Evolutionary conservation across 2,888 invertebrate genomes (phyloP), one percentile per base, ranked within the genome.

Genomic region (Megalurothrips usitatus): DNA sequence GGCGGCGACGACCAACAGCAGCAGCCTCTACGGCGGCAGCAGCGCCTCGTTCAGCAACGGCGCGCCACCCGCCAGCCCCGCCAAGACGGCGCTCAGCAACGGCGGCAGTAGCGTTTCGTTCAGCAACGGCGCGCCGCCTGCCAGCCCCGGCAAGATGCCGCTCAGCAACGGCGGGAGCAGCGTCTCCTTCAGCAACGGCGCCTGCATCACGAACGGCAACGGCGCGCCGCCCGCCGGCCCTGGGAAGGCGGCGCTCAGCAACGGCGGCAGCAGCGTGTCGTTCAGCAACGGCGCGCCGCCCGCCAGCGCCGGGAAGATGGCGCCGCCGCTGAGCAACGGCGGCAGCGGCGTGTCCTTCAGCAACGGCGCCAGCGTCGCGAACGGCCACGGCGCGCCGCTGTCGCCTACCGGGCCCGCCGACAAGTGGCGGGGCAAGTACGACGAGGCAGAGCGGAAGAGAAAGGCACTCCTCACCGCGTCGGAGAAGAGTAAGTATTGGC

Each of bases 401-500:
- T 26, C 68, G 23, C 23, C 58, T 9, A 19, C 52, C 49, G 43
- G 52, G 49, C 2, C 47, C n/a, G 52, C 80, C 26, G 82, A 83
- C 48, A 89, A 90, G 86, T 93, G 93, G 93, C 92, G 91, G 88
- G 88, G 87, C 83, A 92, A 91, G 88, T 93, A 90, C 86, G 93
- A 93, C 85, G 93, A 93, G 79, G 89, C 91, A 10, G 93, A 93
- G 86, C 90, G 91, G 85, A 91, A 90, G 86, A 89, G 93, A 86
- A 93, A 93, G 87, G 86, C 89, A 79, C 87, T 92, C 84, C 89
- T 93, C 80, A 90, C 91, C 83, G 91, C 92, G 87, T 90, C 91
- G 82, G 93, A 93, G 89, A 91, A 92, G 89, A 91, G 94, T 93
- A 87, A 89, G 90, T 79, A 80, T 82, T n/a, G n/a, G n/a, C n/a